Conservation (phyloP, 1,140 invertebrate genomes). For the Andricus grossulariae region DNA sequence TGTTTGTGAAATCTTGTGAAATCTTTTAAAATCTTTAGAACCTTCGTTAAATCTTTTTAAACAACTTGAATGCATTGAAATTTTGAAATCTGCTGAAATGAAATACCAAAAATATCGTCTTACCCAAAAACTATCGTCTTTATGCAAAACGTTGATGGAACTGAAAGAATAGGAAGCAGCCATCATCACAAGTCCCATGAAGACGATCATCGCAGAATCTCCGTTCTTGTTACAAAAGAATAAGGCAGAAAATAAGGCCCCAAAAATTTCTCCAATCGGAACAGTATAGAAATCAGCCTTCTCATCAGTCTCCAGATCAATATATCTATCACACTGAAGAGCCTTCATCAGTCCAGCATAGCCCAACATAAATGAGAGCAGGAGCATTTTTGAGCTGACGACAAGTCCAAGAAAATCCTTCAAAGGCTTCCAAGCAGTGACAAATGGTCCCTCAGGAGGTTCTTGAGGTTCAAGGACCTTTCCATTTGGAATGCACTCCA, state of each 20-base stretch:
- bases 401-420: background rate
- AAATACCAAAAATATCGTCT: background rate
- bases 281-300: background rate
- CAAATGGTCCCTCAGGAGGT: background rate
- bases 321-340: too few relatives aligned
- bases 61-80: too few relatives aligned
- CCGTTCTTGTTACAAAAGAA: background rate
- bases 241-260: background rate
- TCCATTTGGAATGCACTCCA: conserved; percentile 75
- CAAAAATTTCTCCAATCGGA: background rate
- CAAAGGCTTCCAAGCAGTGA: background rate
- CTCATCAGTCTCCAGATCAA: background rate
- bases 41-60: too few relatives aligned
- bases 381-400: background rate
- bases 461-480: background rate
- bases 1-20: too few relatives aligned
- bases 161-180: background rate
- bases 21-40: too few relatives aligned
- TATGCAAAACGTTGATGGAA: background rate
- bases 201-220: background rate
- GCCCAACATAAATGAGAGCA: background rate
- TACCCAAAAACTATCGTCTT: background rate
- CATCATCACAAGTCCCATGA: background rate
- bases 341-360: background rate
- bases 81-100: too few relatives aligned